These are phyloP conservation scores for Callithrix jacchus DNA, from an alignment of 2,113 vertebrate genomes.

Conservation along the genomic window DNA sequence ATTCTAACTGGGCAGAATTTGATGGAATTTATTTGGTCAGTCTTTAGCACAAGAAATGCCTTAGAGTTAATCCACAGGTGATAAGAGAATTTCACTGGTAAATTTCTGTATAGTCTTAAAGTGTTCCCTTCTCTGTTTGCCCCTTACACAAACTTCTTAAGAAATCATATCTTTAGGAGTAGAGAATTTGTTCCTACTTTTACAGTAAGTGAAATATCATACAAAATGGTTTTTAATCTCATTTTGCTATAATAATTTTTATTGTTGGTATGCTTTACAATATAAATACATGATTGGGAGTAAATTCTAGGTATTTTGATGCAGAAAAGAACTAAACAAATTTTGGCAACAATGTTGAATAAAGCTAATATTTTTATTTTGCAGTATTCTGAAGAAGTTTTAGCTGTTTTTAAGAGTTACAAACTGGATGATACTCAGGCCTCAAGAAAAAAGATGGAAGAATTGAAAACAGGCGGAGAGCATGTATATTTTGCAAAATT, in stretches of 20 bases:
- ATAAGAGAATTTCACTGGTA: not conserved
- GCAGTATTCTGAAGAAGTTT: slow-evolving; percentile 96
- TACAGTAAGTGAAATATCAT: slow-evolving; percentile 6
- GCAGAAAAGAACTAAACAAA: slow-evolving; percentile 8
- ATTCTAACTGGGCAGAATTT: not conserved
- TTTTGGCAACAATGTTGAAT: not conserved
- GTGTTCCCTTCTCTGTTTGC: slow-evolving; percentile 17
- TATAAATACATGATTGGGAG: not conserved
- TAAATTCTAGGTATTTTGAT: slow-evolving; percentile 55
- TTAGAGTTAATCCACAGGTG: slow-evolving; percentile 12
- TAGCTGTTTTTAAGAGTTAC: slow-evolving; percentile 98
- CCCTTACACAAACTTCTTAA: not conserved
- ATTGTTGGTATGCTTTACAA: not conserved
- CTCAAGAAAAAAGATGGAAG: slow-evolving; percentile 95
- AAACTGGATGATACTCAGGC: slow-evolving; percentile 98
- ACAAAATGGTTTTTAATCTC: not conserved
- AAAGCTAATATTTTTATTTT: slow-evolving; percentile 62
- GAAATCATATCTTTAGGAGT: slow-evolving; percentile 2
- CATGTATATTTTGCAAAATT: slow-evolving; percentile 99
- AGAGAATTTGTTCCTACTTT: slow-evolving; percentile 14
- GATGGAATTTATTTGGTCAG: not conserved
- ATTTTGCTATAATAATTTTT: slow-evolving; percentile 41
- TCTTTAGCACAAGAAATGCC: not conserved
- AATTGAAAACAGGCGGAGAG: slow-evolving; percentile 93
- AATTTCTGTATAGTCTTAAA: not conserved